Percentiles rank a stretch among this genome's conserved stretches.
Conservation (phyloP, 1,140 invertebrate species). For the Macrobrachium rosenbergii region DNA sequence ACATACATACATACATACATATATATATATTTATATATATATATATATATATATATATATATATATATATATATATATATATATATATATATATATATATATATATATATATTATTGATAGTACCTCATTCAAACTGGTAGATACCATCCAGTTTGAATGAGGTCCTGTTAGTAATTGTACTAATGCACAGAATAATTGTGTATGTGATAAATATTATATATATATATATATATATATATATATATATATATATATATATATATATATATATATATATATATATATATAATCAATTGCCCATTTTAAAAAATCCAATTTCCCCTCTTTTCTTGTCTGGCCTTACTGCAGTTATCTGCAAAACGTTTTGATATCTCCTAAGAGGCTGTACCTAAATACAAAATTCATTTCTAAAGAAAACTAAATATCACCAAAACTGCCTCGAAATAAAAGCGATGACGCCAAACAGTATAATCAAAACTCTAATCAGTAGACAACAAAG, state of each 20-base stretch:
- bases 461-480: no score
- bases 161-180: no score
- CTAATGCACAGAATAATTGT: no score
- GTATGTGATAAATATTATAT: neutral
- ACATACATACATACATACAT: neutral
- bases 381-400: neutral
- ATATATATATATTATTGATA: neutral
- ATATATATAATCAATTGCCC: neutral
- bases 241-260: constrained; percentile 22
- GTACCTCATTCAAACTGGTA: no score
- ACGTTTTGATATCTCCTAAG: neutral
- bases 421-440: no score
- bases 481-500: no score
- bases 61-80: neutral
- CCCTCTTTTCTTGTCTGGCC: no score
- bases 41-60: neutral
- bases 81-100: constrained; percentile 19
- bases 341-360: neutral
- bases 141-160: no score
- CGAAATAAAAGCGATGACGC: no score
- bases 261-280: constrained; percentile 19
- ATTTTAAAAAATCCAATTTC: neutral
- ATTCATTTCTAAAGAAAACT: neutral
- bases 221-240: constrained; percentile 9
- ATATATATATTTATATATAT: neutral